Evolutionary conservation across 1,140 invertebrate species (phyloP), one percentile per base, ranked within the genome.

Genomic region (Teleopsis dalmanni): DNA sequence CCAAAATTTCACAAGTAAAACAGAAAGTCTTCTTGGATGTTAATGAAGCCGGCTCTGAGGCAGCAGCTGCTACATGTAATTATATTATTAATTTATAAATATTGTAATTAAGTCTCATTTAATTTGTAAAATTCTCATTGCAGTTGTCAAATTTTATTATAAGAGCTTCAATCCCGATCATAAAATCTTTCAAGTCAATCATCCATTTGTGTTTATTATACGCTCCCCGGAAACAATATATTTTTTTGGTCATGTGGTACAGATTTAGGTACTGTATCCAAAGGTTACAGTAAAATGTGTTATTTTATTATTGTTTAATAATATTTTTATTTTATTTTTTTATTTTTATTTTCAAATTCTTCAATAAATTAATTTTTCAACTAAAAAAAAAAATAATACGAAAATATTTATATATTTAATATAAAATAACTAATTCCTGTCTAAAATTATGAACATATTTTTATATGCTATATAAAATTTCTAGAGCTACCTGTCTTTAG

Each of bases 31-130:
- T 40, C 49, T 78, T 87, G 22, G 77, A 81, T 59, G 79, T 87
- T 0, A 81, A 84, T 57, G 85, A 88, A 70, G 74, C 81, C 58
- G 84, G 84, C 21, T 78, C 78, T 19, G 81, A 82, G 67, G 84
- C 84, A 22, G 81, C 82, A 14, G 84, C 82, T 14, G 43, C 44
- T 11, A 45, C 42, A 27, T 44, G 41, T 50, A 22, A 37, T 41
- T 37, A 1, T 26, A 34, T 23, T 31, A 22, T 23, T 29, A 7
- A 29, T 3, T 36, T 36, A 22, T 3, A 34, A 4, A 35, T 31
- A 3, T 45, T 3, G 18, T 22, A 31, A 16, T 27, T 18, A n/a
- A 19, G 4, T 45, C 14, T 33, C n/a, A n/a, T 31, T 13, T 18
- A 27, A 8, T 18, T 21, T 34, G 7, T 45, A 22, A 11, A 34